phyloP scores from a whole-genome alignment of 2,113 vertebrate genomes.

The Festucalex cinctus region DNA sequence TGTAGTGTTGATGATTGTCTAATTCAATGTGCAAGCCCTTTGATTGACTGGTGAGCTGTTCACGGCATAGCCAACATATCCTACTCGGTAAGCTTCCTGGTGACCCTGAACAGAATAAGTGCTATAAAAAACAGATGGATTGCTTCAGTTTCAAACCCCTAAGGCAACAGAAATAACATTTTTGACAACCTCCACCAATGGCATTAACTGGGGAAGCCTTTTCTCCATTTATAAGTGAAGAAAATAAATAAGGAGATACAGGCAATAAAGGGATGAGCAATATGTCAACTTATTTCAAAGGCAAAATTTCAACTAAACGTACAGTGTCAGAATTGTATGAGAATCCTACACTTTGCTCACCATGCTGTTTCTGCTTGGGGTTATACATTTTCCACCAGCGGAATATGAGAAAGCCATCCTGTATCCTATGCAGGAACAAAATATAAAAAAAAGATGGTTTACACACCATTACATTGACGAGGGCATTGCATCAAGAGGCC shows the following conservation, averaged over 20 bases:
- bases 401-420: conserved; percentile 98
- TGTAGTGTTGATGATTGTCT: neutral
- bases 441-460: neutral
- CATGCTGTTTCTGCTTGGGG: conserved; percentile 96
- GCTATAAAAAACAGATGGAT: neutral
- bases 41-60: too few species aligned
- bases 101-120: neutral
- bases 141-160: neutral
- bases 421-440: conserved; percentile 77
- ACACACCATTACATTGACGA: neutral
- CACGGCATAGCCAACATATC: too few species aligned
- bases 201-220: neutral
- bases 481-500: neutral
- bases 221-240: neutral
- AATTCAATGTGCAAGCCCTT: too few species aligned
- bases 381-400: conserved; percentile 99
- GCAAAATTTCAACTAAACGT: neutral
- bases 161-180: neutral
- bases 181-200: neutral
- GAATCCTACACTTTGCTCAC: conserved; percentile 65
- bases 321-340: neutral
- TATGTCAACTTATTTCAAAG: neutral
- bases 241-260: neutral
- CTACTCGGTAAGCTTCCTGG: too few species aligned
- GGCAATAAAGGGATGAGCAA: neutral